These are phyloP conservation scores for Bos javanicus DNA, from an alignment of 2,113 vertebrate genomes.

Conservation along the genomic window DNA sequence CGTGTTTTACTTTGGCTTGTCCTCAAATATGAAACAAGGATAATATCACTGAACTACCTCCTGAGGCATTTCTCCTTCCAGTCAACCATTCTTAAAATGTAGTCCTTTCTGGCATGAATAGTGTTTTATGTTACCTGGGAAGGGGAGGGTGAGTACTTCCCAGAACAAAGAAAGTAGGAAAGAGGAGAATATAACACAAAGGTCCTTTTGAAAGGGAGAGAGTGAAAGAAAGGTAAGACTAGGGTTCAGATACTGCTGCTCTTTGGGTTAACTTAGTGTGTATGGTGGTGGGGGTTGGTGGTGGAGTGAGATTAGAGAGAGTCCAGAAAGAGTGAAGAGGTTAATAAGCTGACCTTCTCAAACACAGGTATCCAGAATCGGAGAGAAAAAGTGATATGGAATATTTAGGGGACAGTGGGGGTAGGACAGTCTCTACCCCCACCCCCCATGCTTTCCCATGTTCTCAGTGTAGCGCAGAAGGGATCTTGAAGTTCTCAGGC, in stretches of 20 bases:
- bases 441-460: neutral
- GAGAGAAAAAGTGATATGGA: neutral
- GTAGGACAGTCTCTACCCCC: neutral
- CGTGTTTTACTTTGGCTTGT: neutral
- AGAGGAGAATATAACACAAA: neutral
- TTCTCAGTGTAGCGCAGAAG: neutral
- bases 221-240: neutral
- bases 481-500: neutral
- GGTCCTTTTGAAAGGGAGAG: neutral
- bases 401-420: no score
- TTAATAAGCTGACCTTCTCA: neutral
- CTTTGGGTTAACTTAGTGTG: neutral
- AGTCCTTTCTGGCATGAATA: neutral
- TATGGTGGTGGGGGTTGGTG: accelerated
- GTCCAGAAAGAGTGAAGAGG: neutral
- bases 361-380: neutral
- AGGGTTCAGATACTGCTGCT: neutral
- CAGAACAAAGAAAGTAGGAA: neutral
- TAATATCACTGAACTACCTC: neutral
- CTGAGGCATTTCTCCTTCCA: neutral
- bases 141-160: neutral
- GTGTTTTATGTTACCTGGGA: neutral
- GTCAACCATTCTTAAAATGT: neutral
- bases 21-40: neutral
- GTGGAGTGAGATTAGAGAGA: neutral